Evolutionary conservation across 1,140 invertebrate species (phyloP).

Genomic region (Hestina assimilis): DNA sequence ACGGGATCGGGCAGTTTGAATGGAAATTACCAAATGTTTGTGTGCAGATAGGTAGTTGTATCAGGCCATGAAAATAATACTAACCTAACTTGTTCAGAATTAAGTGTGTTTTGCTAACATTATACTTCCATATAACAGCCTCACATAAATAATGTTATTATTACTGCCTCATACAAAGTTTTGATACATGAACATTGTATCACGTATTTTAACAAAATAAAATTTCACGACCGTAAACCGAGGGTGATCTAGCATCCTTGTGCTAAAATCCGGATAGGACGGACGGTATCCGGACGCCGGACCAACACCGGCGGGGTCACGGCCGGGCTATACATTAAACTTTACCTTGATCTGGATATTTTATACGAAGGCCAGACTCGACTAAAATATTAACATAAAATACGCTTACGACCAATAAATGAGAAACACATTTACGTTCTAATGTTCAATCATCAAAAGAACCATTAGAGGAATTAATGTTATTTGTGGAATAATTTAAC

Average conservation of each 20-base stretch:
- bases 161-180: too few species aligned
- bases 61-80: too few species aligned
- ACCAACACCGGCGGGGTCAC: constrained; percentile 21
- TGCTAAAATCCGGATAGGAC: constrained; percentile 18
- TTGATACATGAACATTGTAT: too few species aligned
- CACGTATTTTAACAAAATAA: background rate
- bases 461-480: background rate
- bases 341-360: constrained; percentile 34
- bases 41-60: too few species aligned
- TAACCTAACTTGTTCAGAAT: too few species aligned
- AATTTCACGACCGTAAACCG: background rate
- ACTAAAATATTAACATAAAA: constrained; percentile 26
- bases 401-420: constrained; percentile 19
- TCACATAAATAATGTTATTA: too few species aligned
- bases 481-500: background rate
- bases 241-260: constrained; percentile 1
- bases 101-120: background rate
- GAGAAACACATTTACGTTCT: background rate
- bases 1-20: too few species aligned
- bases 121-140: too few species aligned
- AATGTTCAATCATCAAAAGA: background rate
- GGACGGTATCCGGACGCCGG: constrained; percentile 20
- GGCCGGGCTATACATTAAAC: constrained; percentile 30
- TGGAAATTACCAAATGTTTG: too few species aligned
- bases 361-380: constrained; percentile 22